Evolutionary conservation across 35 echinoderm and acorn worm species (phyloP).

Genomic region (Stichopus chloronotus): DNA sequence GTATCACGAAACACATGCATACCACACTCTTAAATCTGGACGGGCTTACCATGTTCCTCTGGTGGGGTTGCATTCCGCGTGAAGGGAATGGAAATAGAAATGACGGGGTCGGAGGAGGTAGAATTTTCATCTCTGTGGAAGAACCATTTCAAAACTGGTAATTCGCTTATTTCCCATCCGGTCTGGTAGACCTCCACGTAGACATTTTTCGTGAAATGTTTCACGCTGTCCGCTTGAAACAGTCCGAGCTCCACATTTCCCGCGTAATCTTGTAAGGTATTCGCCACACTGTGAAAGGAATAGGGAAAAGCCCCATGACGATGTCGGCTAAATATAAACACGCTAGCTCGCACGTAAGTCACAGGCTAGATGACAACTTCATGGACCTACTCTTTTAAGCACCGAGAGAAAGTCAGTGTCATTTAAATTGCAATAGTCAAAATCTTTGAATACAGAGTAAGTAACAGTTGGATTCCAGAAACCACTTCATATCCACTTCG

Average conservation of each 20-base stretch:
- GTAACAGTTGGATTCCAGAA: too few species aligned
- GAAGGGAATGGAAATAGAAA: constrained; percentile 38
- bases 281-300: constrained; percentile 67
- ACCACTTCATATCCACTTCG: too few species aligned
- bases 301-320: too few species aligned
- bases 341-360: too few species aligned
- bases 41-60: constrained; percentile 12
- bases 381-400: too few species aligned
- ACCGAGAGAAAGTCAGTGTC: too few species aligned
- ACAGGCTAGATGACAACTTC: too few species aligned
- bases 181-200: constrained; percentile 45
- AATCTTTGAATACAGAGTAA: too few species aligned
- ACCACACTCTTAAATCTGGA: too few species aligned
- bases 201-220: constrained; percentile 36
- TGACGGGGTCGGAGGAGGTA: constrained; percentile 24
- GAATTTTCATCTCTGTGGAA: not conserved
- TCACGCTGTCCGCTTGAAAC: constrained; percentile 41
- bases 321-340: too few species aligned
- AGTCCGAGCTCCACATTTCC: constrained; percentile 60
- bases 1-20: too few species aligned
- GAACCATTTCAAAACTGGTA: constrained; percentile 44
- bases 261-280: constrained; percentile 71
- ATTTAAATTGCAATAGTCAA: too few species aligned
- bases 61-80: not conserved
- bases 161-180: constrained; percentile 31